phyloP scores from a whole-genome alignment of 2,113 vertebrate species.

The Falcunculus frontatus region DNA sequence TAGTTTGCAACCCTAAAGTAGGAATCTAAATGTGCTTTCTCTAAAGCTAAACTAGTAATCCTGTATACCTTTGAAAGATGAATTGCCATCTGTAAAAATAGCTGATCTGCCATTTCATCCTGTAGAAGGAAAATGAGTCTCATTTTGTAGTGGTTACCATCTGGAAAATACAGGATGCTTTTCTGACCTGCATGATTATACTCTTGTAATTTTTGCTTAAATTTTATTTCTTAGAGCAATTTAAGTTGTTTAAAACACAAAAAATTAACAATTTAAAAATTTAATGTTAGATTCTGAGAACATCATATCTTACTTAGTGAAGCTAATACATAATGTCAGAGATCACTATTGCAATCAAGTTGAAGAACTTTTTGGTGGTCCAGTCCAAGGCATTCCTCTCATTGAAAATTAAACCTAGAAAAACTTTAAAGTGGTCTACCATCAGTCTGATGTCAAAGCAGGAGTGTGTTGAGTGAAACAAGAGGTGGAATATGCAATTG shows the following conservation, averaged over 20 bases:
- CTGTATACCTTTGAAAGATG: neutral
- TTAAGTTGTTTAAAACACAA: neutral
- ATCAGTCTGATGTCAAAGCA: neutral
- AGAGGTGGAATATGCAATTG: neutral
- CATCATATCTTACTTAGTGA: neutral
- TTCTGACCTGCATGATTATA: neutral
- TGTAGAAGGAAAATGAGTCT: neutral
- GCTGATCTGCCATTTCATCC: neutral
- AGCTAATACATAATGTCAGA: neutral
- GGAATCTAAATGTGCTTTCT: neutral
- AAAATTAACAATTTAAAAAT: neutral
- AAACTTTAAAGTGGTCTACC: neutral
- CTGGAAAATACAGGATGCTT: neutral
- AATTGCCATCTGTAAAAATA: neutral
- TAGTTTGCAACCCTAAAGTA: neutral
- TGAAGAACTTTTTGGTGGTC: neutral
- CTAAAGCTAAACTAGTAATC: neutral
- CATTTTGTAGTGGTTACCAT: neutral
- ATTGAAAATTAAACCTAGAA: neutral
- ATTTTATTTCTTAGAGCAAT: neutral
- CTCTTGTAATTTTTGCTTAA: neutral
- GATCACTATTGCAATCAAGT: neutral
- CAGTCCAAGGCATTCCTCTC: neutral
- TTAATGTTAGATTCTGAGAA: neutral
- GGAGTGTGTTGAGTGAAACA: neutral